Conservation (phyloP, 2,797 vertebrate species). For the Prunella strophiata region DNA sequence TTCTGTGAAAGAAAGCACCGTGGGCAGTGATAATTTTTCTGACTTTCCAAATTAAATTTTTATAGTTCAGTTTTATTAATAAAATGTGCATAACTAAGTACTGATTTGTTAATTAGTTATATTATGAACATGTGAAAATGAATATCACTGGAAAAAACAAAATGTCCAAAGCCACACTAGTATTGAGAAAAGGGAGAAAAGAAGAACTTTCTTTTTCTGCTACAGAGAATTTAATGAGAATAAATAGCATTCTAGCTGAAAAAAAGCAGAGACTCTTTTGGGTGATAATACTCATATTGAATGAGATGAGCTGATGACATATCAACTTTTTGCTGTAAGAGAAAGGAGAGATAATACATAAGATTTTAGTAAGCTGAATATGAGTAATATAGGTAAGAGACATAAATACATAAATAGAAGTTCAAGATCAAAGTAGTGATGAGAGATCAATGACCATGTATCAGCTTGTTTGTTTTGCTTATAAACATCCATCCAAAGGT, state of each 20-base stretch:
- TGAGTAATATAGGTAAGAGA: not conserved
- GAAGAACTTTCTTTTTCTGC: not conserved
- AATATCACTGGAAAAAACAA: not conserved
- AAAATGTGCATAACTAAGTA: not conserved
- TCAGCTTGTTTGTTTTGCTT: slow-evolving; percentile 21
- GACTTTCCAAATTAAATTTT: not conserved
- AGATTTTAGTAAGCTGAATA: not conserved
- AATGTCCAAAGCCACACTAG: not conserved
- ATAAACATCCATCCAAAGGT: not conserved
- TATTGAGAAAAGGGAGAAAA: not conserved
- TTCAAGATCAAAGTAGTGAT: not conserved
- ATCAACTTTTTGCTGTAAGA: not conserved
- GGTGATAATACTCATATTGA: not conserved
- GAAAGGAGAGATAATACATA: not conserved
- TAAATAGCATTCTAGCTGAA: not conserved
- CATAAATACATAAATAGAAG: not conserved
- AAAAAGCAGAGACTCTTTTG: not conserved
- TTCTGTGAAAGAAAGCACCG: not conserved
- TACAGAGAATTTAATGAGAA: not conserved
- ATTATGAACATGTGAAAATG: not conserved
- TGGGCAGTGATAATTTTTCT: not conserved
- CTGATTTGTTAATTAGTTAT: not conserved
- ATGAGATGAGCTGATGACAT: not conserved
- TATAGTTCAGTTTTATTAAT: not conserved
- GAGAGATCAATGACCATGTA: not conserved